A percentile compares a stretch with the other conserved stretches of the same genome.
Conservation (phyloP, 2,113 vertebrate genomes). For the Microtus pennsylvanicus region DNA sequence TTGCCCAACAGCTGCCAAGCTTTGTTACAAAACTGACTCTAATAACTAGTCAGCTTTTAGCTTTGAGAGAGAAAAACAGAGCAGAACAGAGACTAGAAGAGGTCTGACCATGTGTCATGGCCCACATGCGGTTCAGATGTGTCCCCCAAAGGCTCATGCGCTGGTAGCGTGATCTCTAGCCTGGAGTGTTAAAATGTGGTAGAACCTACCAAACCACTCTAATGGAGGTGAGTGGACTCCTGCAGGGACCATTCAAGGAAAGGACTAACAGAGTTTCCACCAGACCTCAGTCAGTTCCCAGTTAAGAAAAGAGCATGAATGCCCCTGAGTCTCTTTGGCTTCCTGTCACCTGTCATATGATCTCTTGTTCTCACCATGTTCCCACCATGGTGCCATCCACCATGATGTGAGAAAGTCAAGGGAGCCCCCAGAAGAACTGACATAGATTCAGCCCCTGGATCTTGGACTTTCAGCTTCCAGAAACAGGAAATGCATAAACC, state of each 20-base stretch:
- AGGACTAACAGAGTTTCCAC: not conserved
- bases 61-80: not conserved
- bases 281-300: not conserved
- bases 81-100: conserved; percentile 20
- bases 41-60: not conserved
- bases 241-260: not conserved
- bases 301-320: not conserved
- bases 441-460: not conserved
- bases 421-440: not conserved
- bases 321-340: not conserved
- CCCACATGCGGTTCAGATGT: not conserved
- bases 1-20: conserved; percentile 12
- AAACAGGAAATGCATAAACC: not conserved
- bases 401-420: not conserved
- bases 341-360: not conserved
- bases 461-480: not conserved
- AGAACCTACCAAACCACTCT: not conserved
- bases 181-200: not conserved
- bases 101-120: not conserved
- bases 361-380: not conserved
- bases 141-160: not conserved
- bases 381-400: not conserved
- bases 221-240: not conserved
- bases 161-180: not conserved
- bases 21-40: not conserved